phyloP scores from a whole-genome alignment of 2,888 invertebrate species.

The Ashinkailepas kermadecensis region DNA sequence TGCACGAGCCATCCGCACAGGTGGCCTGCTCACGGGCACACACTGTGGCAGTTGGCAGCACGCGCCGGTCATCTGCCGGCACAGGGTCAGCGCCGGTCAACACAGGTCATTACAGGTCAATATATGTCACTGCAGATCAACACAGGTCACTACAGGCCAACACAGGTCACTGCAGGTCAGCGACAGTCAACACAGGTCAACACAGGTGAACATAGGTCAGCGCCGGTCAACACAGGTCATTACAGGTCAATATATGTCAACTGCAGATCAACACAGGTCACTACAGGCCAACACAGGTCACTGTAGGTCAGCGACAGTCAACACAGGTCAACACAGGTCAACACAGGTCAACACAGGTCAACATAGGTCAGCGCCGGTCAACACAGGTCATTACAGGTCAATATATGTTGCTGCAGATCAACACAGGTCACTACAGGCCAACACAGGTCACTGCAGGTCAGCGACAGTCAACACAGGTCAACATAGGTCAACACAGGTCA shows the following conservation, averaged over 20 bases:
- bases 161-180: neutral
- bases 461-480: neutral
- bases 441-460: neutral
- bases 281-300: too few species aligned
- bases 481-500: neutral
- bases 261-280: too few species aligned
- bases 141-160: neutral
- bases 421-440: neutral
- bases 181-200: neutral
- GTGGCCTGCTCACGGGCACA: constrained; percentile 67
- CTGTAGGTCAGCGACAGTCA: neutral
- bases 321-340: neutral
- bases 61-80: constrained; percentile 41
- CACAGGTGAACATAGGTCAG: neutral
- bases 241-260: neutral
- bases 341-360: too few species aligned
- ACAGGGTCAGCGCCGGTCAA: neutral
- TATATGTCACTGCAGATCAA: neutral
- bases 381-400: neutral
- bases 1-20: constrained; percentile 85
- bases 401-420: neutral
- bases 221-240: too few species aligned
- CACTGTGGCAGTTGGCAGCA: constrained; percentile 48
- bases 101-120: neutral
- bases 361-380: neutral